Conservation (phyloP, 2,888 invertebrate genomes). For the Arctia plantaginis region DNA sequence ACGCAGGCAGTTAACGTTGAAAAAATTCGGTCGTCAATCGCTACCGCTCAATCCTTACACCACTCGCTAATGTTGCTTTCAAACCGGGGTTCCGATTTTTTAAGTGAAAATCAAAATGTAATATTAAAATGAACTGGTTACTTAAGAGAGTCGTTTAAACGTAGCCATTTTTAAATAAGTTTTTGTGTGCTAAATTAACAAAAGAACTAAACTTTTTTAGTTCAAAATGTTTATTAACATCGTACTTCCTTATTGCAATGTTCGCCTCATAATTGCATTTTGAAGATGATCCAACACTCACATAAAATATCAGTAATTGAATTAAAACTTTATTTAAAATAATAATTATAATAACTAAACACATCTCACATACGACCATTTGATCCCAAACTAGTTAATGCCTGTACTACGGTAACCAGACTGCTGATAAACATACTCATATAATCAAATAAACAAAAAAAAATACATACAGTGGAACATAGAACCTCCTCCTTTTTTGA, state of each 20-base stretch:
- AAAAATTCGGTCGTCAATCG: constrained; percentile 18
- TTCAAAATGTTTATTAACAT: constrained; percentile 23
- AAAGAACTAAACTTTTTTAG: constrained; percentile 34
- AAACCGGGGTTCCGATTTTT: constrained; percentile 61
- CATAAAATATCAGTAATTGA: not conserved
- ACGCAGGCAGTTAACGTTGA: too few relatives aligned
- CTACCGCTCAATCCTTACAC: constrained; percentile 31
- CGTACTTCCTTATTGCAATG: constrained; percentile 4
- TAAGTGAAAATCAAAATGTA: constrained; percentile 66
- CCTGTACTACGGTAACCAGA: too few relatives aligned
- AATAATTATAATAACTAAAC: too few relatives aligned
- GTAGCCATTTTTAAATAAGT: constrained; percentile 42
- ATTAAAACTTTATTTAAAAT: not conserved
- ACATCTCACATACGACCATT: too few relatives aligned
- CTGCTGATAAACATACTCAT: too few relatives aligned
- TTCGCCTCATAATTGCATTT: not conserved
- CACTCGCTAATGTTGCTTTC: constrained; percentile 49
- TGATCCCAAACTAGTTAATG: too few relatives aligned
- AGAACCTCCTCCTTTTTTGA: too few relatives aligned
- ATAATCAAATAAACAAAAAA: too few relatives aligned
- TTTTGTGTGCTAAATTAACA: constrained; percentile 41
- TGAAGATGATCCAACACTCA: not conserved
- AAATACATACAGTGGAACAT: too few relatives aligned
- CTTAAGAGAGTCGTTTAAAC: constrained; percentile 62
- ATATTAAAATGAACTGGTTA: constrained; percentile 72